Evolutionary conservation across 35 echinoderm and acorn worm species (phyloP).

Genomic region (Amphiura filiformis): DNA sequence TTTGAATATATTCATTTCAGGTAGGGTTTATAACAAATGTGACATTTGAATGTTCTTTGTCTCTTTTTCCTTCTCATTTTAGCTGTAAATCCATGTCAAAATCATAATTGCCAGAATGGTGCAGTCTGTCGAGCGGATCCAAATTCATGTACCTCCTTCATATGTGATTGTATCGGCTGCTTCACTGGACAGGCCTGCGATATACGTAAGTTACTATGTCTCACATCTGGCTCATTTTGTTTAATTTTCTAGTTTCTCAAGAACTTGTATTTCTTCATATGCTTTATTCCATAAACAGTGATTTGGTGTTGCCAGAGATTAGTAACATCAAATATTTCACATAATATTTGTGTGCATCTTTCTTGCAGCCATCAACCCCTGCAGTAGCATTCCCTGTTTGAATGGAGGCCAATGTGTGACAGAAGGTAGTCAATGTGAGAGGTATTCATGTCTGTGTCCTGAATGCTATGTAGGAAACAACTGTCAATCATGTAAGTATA

Average conservation of each 20-base stretch:
- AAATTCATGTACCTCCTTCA: slow-evolving; percentile 62
- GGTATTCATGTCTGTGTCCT: slow-evolving; percentile 20
- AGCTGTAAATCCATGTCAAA: slow-evolving; percentile 66
- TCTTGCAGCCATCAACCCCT: slow-evolving; percentile 36
- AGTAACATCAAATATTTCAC: no score
- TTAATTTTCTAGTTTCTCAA: no score
- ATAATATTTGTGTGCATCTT: neutral
- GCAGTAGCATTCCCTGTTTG: slow-evolving; percentile 25
- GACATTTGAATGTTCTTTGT: neutral
- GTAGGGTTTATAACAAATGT: neutral
- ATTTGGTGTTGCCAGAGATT: no score
- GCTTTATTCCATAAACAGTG: no score
- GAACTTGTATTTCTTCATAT: no score
- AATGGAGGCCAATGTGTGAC: slow-evolving; percentile 31
- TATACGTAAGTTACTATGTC: slow-evolving; percentile 71
- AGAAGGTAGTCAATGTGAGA: slow-evolving; percentile 17
- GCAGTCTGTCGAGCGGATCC: slow-evolving; percentile 39
- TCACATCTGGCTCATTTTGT: no score
- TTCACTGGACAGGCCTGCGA: slow-evolving; percentile 65
- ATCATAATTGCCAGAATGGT: slow-evolving; percentile 63
- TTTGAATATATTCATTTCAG: neutral
- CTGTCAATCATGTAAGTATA: slow-evolving; percentile 65
- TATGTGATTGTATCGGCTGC: slow-evolving; percentile 70
- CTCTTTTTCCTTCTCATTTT: slow-evolving; percentile 7
- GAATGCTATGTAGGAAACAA: slow-evolving; percentile 53